Percentiles rank a stretch among this genome's conserved stretches.
phyloP scores from a whole-genome alignment of 1,140 invertebrate species.

The Galleria mellonella region DNA sequence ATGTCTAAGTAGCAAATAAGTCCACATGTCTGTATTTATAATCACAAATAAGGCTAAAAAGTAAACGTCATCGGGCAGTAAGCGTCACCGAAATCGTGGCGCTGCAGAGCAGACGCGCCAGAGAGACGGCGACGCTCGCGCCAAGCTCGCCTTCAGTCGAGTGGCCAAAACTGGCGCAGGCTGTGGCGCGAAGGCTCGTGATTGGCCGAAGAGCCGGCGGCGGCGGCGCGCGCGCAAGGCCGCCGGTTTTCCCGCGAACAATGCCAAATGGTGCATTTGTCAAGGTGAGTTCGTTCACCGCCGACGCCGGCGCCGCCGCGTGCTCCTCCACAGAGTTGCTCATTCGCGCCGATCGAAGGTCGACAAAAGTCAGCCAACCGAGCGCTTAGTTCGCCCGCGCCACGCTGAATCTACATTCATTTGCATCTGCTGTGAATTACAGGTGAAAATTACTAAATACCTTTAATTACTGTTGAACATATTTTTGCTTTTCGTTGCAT shows the following conservation, averaged over 20 bases:
- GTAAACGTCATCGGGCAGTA: slow-evolving; percentile 19
- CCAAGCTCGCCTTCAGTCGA: slow-evolving; percentile 28
- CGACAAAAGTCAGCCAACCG: slow-evolving; percentile 53
- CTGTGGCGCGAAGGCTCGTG: slow-evolving; percentile 63
- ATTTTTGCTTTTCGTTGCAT: background rate
- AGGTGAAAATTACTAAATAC: slow-evolving; percentile 45
- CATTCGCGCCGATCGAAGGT: slow-evolving; percentile 56
- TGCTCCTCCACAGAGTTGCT: slow-evolving; percentile 31
- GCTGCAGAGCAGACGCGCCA: slow-evolving; percentile 22
- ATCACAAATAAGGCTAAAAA: slow-evolving; percentile 24
- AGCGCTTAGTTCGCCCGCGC: slow-evolving; percentile 37
- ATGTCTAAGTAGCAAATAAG: background rate
- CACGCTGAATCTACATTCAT: slow-evolving; percentile 45
- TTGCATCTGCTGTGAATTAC: slow-evolving; percentile 48
- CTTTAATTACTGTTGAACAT: slow-evolving; percentile 7
- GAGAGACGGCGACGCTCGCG: slow-evolving; percentile 23
- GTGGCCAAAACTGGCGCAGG: slow-evolving; percentile 62
- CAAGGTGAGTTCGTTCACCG: slow-evolving; percentile 74
- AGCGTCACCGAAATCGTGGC: slow-evolving; percentile 44
- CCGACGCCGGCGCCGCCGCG: slow-evolving; percentile 56
- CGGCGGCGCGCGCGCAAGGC: slow-evolving; percentile 61
- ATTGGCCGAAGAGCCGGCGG: slow-evolving; percentile 42
- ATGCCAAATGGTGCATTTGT: slow-evolving; percentile 74
- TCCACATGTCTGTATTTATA: slow-evolving; percentile 14
- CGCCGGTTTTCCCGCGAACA: slow-evolving; percentile 73